These are phyloP conservation scores for Centruroides vittatus DNA, from an alignment of 1,140 invertebrate species.

Conservation along the genomic window DNA sequence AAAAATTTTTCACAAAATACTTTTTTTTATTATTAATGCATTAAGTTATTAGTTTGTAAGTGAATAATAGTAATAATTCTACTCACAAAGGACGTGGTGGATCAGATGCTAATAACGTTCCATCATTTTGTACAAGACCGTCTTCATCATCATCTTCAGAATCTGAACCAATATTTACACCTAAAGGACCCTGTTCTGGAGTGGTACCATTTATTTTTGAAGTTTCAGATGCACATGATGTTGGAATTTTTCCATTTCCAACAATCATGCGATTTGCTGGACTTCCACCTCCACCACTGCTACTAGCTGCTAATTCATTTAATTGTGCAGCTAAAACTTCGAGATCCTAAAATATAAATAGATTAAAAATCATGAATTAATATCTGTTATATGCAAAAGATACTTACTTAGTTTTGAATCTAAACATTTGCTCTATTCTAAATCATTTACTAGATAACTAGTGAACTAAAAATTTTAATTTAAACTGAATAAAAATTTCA, in stretches of 20 bases:
- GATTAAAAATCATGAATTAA: not conserved
- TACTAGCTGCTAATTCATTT: constrained; percentile 60
- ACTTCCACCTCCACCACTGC: constrained; percentile 20
- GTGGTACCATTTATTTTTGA: constrained; percentile 13
- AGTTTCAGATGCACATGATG: constrained; percentile 8
- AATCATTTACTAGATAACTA: too few species aligned
- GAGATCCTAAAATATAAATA: constrained; percentile 51
- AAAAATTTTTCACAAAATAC: too few species aligned
- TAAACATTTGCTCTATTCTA: too few species aligned
- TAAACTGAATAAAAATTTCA: too few species aligned
- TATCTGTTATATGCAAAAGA: too few species aligned
- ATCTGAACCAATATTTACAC: constrained; percentile 26
- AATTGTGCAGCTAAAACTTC: constrained; percentile 84
- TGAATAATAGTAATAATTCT: too few species aligned
- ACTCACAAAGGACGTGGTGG: constrained; percentile 90
- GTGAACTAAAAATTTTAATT: too few species aligned
- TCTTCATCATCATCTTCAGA: constrained; percentile 38
- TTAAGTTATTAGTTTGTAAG: too few species aligned
- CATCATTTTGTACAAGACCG: constrained; percentile 56
- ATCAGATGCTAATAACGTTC: constrained; percentile 86
- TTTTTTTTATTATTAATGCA: too few species aligned
- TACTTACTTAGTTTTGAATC: too few species aligned
- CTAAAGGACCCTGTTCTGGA: constrained; percentile 16
- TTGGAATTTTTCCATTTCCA: constrained; percentile 7
- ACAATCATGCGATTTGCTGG: constrained; percentile 10